Conservation (phyloP, 64 coral and sea anemone species). For the Stylophora pistillata region DNA sequence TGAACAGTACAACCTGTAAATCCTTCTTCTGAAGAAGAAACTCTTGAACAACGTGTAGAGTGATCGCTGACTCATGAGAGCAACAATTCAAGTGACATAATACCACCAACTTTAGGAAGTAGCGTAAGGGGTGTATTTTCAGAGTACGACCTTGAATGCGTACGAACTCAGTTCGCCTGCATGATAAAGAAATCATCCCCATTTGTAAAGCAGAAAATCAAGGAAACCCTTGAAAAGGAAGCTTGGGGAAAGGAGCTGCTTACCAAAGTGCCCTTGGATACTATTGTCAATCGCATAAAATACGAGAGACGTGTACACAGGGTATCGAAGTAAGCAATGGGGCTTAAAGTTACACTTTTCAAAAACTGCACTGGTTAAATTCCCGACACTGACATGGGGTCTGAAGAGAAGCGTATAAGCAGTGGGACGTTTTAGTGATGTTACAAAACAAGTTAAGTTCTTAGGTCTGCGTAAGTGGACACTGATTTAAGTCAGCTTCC, state of each 20-base stretch:
- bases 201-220: constrained; percentile 33
- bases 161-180: background rate
- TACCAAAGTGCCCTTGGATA: background rate
- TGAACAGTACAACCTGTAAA: background rate
- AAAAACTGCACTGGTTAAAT: no score
- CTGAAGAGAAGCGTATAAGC: no score
- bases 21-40: constrained; percentile 20
- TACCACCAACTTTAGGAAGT: constrained; percentile 2
- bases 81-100: constrained; percentile 24
- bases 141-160: background rate
- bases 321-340: background rate
- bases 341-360: no score
- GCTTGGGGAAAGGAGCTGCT: background rate
- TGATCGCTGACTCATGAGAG: constrained; percentile 2
- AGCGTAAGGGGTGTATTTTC: background rate
- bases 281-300: constrained; percentile 49
- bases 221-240: background rate
- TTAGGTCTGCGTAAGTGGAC: no score
- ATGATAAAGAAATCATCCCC: constrained; percentile 33
- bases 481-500: no score
- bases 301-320: constrained; percentile 40
- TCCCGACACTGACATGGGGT: no score
- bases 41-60: constrained; percentile 13
- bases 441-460: no score
- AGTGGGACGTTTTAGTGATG: no score